Base-by-base conservation (phyloP, 53 echinoderm and acorn worm genomes). In the Antedon mediterranea region DNA sequence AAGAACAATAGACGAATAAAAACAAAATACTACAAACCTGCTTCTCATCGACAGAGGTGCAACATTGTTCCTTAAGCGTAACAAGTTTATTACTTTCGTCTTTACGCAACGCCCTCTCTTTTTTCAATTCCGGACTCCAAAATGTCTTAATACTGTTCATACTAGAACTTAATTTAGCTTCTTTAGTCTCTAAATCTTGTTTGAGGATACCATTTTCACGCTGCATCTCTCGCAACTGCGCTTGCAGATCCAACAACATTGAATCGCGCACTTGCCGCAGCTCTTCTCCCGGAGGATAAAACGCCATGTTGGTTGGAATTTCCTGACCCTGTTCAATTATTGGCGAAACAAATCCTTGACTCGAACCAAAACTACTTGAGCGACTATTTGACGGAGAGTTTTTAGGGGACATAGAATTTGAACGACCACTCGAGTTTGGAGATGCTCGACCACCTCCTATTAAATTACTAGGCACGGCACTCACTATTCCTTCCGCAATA, bases 141-240 rank as follows among this genome's bases (percentile, higher is more conserved):
- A 97, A 97, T 33, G 97, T 97, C 77, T 97, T 97, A 77, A 97
- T 97, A 81, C 97, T 97, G 80, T 97, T 97, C 97, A 97, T 97
- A 73, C 92, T 92, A 31, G 97, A 97, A 78, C 85, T 89, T 44
- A 97, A 81, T 77, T 97, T 97, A 41, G 88, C 78, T 72, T 97
- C 97, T 74, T 86, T 92, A 33, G 88, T 86, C 34, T 97, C 97
- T 28, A 97, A 76, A 43, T 97, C 97, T 70, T 97, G 91, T 73
- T 89, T 87, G 32, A 88, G 82, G 72, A 81, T 43, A 34, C 86
- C 88, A 79, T 92, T 97, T 80, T 89, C 97, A 75, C 89, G 82
- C 86, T 97, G 92, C 74, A 86, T 83, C 78, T 97, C 97, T 74
- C 89, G 80, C 43, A 97, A 83, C 74, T 97, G 97, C 23, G 86